These are phyloP conservation scores for Discoglossus pictus DNA, from an alignment of 2,797 vertebrate species.

Conservation along the genomic window DNA sequence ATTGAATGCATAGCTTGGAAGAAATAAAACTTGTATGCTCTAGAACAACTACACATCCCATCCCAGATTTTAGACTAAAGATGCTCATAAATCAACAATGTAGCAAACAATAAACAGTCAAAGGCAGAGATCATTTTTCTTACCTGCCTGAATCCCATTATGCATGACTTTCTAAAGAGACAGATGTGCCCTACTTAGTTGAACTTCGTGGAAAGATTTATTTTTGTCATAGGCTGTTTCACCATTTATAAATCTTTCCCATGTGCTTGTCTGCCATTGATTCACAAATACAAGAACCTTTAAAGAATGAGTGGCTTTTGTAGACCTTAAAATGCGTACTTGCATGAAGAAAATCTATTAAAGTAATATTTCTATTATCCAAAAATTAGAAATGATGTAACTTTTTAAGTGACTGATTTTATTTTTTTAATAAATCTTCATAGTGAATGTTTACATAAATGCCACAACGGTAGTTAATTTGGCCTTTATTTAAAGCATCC, in stretches of 20 bases:
- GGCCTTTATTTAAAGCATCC: no score
- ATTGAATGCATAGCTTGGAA: slow-evolving; percentile 12
- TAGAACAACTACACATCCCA: slow-evolving; percentile 3
- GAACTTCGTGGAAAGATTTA: slow-evolving; percentile 36
- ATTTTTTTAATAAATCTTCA: slow-evolving; percentile 12
- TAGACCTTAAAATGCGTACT: no score
- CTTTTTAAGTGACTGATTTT: background rate
- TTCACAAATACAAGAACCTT: slow-evolving; percentile 2
- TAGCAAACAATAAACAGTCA: slow-evolving; percentile 45
- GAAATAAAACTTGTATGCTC: slow-evolving; percentile 15
- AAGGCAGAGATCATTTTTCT: slow-evolving; percentile 39
- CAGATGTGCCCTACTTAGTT: slow-evolving; percentile 40
- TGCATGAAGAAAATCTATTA: no score
- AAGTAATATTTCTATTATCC: background rate
- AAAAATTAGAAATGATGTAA: background rate
- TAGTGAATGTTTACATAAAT: no score
- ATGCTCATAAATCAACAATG: slow-evolving; percentile 39
- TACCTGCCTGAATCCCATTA: slow-evolving; percentile 41
- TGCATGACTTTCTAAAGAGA: slow-evolving; percentile 47
- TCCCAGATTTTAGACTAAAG: slow-evolving; percentile 12
- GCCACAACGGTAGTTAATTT: no score
- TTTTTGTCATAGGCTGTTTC: slow-evolving; percentile 44
- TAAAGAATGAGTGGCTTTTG: no score
- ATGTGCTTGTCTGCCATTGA: slow-evolving; percentile 1
- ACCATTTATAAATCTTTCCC: slow-evolving; percentile 37